Conservation (phyloP, 2,797 vertebrate genomes). For the Coreius guichenoti region DNA sequence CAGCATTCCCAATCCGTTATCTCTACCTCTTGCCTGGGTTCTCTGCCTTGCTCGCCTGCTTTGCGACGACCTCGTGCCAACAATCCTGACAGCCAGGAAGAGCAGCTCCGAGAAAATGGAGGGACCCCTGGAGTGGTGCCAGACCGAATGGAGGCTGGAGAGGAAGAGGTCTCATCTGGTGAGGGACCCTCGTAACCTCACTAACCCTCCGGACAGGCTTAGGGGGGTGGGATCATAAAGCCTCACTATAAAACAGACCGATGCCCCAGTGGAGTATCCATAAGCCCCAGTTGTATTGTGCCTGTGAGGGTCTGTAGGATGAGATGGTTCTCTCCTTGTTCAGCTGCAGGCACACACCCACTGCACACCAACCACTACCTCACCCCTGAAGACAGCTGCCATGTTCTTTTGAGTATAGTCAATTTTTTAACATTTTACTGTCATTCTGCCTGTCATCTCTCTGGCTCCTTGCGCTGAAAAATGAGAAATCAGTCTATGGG, state of each 20-base stretch:
- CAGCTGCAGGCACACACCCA: conserved; percentile 43
- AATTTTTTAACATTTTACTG: conserved; percentile 26
- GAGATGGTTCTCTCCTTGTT: conserved; percentile 40
- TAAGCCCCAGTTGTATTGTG: conserved; percentile 10
- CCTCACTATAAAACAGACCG: conserved; percentile 47
- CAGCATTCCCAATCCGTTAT: conserved; percentile 80
- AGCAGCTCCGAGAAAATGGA: conserved; percentile 74
- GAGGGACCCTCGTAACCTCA: conserved; percentile 86
- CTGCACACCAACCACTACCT: conserved; percentile 56
- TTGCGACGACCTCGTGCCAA: background rate
- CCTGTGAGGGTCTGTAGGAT: conserved; percentile 28
- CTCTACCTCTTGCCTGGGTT: conserved; percentile 80
- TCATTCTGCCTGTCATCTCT: background rate
- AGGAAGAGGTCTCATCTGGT: conserved; percentile 90
- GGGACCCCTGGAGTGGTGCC: conserved; percentile 39
- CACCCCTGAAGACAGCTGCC: conserved; percentile 54
- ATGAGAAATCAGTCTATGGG: conserved; percentile 45
- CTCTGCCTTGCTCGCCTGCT: conserved; percentile 68
- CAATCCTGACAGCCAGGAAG: conserved; percentile 39
- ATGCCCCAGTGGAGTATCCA: conserved; percentile 62
- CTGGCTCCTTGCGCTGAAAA: conserved; percentile 9
- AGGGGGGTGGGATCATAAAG: conserved; percentile 41
- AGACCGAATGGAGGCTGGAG: conserved; percentile 40
- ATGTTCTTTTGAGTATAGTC: conserved; percentile 61
- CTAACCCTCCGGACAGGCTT: conserved; percentile 13